Evolutionary conservation across 2,888 invertebrate genomes (phyloP), one percentile per base, ranked within the genome.

Genomic region (Crossocerus cetratus): DNA sequence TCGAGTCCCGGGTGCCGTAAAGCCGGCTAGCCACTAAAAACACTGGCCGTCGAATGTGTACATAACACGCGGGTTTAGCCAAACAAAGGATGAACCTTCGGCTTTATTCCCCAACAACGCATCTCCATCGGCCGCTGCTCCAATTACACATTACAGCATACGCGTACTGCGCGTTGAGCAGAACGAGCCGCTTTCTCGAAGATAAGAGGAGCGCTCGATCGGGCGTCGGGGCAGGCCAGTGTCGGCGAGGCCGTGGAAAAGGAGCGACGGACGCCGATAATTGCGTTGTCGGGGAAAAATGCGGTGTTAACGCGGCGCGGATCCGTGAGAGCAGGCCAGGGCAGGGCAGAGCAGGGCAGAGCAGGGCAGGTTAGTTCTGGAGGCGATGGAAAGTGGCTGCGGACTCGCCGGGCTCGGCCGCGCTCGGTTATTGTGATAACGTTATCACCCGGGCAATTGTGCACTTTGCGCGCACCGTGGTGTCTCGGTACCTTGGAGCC

Each of bases 391-490:
- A 32, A 32, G 32, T 32, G 32, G 32, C 32, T 32, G 32, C 32
- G 11, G 32, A 32, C 32, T 32, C 5, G 32, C 32, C 8, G 5
- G 32, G 32, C 32, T 16, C 5, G 49, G 49, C 20, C 56, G 13
- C 42, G 56, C 22, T 13, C 49, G 20, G 62, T 54, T 22, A 56
- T 21, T 18, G 23, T 62, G 80, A 79, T 80, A 77, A 69, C 56
- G 43, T 69, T 79, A 79, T 80, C 79, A 68, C 45, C 32, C 32
- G 60, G 59, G 21, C 62, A 77, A 80, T 60, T 69, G 4, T 70
- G 69, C 58, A 73, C 65, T 70, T 67, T 57, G 42, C 59, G 44
- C 42, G 32, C 32, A 32, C 56, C 23, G 49, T 58, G n/a, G 42
- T 56, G 42, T 64, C 54, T 57, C 54, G 55, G 42, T 53, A 65